Evolutionary conservation across 2,113 vertebrate species (phyloP).

Genomic region (Tichodroma muraria): DNA sequence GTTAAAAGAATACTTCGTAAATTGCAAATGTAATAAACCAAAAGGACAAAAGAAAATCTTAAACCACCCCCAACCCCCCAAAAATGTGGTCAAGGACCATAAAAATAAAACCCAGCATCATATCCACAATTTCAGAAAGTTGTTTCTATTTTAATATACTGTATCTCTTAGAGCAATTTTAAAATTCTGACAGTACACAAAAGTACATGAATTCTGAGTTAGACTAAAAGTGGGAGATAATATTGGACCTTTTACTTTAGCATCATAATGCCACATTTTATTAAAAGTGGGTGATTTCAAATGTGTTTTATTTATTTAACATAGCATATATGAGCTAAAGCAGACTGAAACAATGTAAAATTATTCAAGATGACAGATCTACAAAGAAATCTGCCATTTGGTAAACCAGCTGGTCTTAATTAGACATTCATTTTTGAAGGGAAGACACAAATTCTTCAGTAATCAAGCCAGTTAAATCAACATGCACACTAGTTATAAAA

Average conservation of each 20-base stretch:
- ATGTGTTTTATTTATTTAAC: not conserved
- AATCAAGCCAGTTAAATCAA: not conserved
- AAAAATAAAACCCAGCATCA: not conserved
- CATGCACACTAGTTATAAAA: not conserved
- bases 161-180: not conserved
- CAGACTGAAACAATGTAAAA: not conserved
- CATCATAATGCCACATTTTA: not conserved
- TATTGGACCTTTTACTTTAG: not conserved
- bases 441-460: not conserved
- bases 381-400: slow-evolving; percentile 18
- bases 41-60: not conserved
- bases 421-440: not conserved
- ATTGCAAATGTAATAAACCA: not conserved
- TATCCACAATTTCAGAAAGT: not conserved
- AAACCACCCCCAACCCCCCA: not conserved
- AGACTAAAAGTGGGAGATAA: not conserved
- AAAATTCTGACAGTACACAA: not conserved
- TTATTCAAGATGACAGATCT: not conserved
- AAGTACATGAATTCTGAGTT: not conserved
- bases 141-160: not conserved
- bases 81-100: not conserved
- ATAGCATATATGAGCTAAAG: not conserved
- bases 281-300: not conserved
- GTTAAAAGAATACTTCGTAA: not conserved
- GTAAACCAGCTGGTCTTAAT: slow-evolving; percentile 11